Evolutionary conservation across 2,797 vertebrate genomes (phyloP).

Genomic region (Poliocrania exsul): DNA sequence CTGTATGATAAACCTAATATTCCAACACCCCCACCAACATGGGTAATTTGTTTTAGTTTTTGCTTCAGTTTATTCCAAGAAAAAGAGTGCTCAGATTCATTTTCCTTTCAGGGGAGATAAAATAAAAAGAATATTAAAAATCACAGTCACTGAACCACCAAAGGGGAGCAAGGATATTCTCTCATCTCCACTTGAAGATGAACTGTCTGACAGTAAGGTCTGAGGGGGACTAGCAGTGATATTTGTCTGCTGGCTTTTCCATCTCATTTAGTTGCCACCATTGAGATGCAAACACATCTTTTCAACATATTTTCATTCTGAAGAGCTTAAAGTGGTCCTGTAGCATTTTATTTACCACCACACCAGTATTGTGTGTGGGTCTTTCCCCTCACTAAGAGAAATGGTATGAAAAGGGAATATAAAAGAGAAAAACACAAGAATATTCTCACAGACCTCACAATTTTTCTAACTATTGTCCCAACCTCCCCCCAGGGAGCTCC

Average conservation of each 20-base stretch:
- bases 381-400: not conserved
- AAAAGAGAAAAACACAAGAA: not conserved
- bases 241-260: not conserved
- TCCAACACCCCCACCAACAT: too few relatives aligned
- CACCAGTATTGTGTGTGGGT: accelerated
- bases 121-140: not conserved
- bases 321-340: not conserved
- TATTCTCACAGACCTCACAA: not conserved
- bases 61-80: not conserved
- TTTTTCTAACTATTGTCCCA: not conserved
- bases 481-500: not conserved
- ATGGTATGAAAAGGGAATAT: not conserved
- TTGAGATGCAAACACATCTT: not conserved
- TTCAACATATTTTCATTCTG: not conserved
- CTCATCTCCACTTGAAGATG: not conserved
- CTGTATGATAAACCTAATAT: not conserved
- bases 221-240: not conserved
- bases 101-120: not conserved
- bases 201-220: not conserved
- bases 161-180: not conserved
- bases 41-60: not conserved
- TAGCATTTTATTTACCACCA: not conserved
- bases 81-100: not conserved
- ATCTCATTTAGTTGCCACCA: not conserved
- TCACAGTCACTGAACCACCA: not conserved